Evolutionary conservation across 2,113 vertebrate species (phyloP).

Genomic region (Daphoenositta chrysoptera): DNA sequence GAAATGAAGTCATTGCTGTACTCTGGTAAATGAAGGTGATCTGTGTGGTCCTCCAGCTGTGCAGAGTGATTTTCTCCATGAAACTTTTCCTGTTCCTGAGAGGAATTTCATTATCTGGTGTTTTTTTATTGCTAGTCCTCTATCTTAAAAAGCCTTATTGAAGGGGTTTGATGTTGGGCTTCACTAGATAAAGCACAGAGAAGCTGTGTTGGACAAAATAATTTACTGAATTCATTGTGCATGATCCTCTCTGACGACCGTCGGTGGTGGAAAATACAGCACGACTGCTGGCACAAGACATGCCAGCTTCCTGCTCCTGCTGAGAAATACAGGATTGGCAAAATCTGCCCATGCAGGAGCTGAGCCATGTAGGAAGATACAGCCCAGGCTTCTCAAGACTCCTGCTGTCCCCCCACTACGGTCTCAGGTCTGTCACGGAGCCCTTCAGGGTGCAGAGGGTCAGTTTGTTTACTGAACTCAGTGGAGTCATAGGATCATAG

Average conservation of each 20-base stretch:
- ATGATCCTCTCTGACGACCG: background rate
- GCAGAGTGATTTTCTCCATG: slow-evolving; percentile 33
- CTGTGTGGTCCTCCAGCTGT: slow-evolving; percentile 68
- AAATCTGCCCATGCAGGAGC: background rate
- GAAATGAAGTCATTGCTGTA: slow-evolving; percentile 56
- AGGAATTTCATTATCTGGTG: background rate
- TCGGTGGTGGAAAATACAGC: background rate
- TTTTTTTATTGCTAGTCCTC: background rate
- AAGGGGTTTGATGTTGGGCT: background rate
- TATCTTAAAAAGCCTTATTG: background rate
- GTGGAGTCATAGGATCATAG: background rate
- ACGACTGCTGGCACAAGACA: background rate
- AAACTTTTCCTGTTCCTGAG: slow-evolving; percentile 47
- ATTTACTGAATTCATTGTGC: background rate
- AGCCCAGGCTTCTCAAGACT: background rate
- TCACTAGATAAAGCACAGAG: background rate
- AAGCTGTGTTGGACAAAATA: background rate
- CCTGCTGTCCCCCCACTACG: background rate
- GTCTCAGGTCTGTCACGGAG: background rate
- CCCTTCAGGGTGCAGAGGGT: background rate
- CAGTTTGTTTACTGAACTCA: background rate
- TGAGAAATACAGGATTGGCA: background rate
- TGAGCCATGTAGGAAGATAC: background rate
- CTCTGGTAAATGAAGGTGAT: slow-evolving; percentile 39
- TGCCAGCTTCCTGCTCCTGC: background rate